Conservation (phyloP, 2,888 invertebrate species). For the Acrobeloides nanus region DNA sequence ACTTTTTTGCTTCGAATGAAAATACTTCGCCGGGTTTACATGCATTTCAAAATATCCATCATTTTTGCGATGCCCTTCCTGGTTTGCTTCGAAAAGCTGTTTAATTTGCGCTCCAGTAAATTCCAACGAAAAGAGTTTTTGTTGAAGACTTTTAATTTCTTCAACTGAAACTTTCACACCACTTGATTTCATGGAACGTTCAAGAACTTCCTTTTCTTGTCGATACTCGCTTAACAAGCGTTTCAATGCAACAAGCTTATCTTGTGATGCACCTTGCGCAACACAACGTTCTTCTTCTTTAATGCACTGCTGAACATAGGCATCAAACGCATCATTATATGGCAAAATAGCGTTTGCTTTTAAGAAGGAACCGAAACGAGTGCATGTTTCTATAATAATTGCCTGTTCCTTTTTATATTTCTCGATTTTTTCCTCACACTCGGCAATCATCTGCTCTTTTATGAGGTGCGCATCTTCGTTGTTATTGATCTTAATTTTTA, state of each 20-base stretch:
- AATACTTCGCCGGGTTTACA: too few species aligned
- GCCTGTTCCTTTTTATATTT: not conserved
- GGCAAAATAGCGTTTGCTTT: not conserved
- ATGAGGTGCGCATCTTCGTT: not conserved
- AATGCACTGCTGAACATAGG: not conserved
- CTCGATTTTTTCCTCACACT: too few species aligned
- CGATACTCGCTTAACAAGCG: not conserved
- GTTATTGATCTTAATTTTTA: not conserved
- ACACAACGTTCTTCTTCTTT: not conserved
- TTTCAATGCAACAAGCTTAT: not conserved
- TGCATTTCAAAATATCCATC: too few species aligned
- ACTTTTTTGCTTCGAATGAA: too few species aligned
- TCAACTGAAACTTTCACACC: too few species aligned
- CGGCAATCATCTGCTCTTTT: not conserved
- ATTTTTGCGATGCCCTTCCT: too few species aligned
- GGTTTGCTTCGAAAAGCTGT: too few species aligned
- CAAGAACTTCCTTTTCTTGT: not conserved
- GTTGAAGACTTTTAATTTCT: too few species aligned
- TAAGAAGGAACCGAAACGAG: not conserved
- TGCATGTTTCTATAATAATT: not conserved
- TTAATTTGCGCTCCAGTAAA: too few species aligned
- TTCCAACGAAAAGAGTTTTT: too few species aligned
- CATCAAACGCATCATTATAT: constrained; percentile 1
- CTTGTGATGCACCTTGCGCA: not conserved
- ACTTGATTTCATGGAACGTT: too few species aligned